Conservation (phyloP, 2,113 vertebrate genomes). For the Notechis scutatus region DNA sequence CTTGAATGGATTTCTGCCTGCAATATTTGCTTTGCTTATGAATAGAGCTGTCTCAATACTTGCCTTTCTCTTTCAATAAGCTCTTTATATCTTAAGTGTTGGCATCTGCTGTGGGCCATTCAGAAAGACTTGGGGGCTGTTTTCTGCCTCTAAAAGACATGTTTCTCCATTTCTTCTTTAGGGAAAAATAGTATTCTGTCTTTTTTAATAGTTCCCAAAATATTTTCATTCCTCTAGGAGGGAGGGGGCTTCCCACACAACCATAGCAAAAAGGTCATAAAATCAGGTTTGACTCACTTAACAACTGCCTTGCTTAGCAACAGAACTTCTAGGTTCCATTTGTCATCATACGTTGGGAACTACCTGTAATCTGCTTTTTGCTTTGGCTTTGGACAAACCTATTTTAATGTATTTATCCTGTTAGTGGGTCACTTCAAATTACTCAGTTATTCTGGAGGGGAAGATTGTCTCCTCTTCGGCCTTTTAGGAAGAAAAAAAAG, state of each 20-base stretch:
- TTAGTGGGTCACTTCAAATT: constrained; percentile 57
- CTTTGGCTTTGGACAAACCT: constrained; percentile 18
- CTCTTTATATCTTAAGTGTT: no score
- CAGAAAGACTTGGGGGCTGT: no score
- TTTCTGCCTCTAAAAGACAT: no score
- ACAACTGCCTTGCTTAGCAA: neutral
- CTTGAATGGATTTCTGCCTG: no score
- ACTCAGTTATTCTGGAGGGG: constrained; percentile 50
- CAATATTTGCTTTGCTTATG: no score
- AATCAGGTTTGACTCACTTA: neutral
- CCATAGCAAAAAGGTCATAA: neutral
- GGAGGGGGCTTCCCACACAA: neutral
- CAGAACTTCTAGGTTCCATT: neutral
- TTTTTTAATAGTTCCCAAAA: no score
- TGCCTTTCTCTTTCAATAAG: no score
- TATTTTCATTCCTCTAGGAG: no score
- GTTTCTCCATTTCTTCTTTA: no score
- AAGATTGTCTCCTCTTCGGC: neutral
- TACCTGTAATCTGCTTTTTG: constrained; percentile 13
- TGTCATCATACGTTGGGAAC: neutral
- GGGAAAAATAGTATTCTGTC: no score
- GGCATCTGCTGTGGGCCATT: no score
- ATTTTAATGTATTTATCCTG: constrained; percentile 37
- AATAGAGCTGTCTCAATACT: no score
- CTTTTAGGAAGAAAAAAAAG: neutral